Base-by-base conservation (phyloP, 2,888 invertebrate genomes). In the Notocelia uddmanniana region DNA sequence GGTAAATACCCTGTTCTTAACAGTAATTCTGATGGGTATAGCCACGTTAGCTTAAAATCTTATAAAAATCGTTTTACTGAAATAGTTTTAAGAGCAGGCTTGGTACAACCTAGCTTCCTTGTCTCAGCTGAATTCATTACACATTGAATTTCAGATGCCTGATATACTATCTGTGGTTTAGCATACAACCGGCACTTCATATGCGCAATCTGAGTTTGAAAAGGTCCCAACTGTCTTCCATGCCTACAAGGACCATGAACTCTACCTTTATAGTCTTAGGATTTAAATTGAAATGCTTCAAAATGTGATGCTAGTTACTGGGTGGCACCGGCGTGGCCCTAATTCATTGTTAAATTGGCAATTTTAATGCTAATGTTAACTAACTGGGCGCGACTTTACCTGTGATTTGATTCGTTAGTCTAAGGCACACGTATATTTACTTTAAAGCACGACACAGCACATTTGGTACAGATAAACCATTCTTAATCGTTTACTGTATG, bases 321-420 rank as follows among this genome's bases (percentile, higher is more conserved):
- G 34, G 63, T 50, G 63, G 63, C 34, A 34, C n/a, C 15, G 34
- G 15, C 15, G 34, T 52, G 52, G 21, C 15, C 10, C 52, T 64
- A 52, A 64, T 64, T 64, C 52, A 64, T 64, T 64, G 34, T 64
- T 64, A 64, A n/a, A 64, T 52, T 64, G 63, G 63, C 63, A 64
- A 64, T 64, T 64, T 34, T 64, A 21, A 52, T 64, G 63, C 52
- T 37, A 64, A 64, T 37, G 21, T 48, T 62, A 62, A 48, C 63
- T 64, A 34, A 64, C 63, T 64, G 52, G 63, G 52, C 15, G 62
- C 50, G 50, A 52, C 63, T 64, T 15, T 64, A 52, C 63, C 21
- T 52, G n/a, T 13, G 48, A 31, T 52, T n/a, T 19, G 48, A 31
- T 52, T 37, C 52, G n/a, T 50, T 50, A 63, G 50, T 13, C 26